Percentiles rank a stretch among this genome's conserved stretches.
These are phyloP conservation scores for Celastrina argiolus DNA, from an alignment of 2,888 invertebrate species.

Conservation along the genomic window DNA sequence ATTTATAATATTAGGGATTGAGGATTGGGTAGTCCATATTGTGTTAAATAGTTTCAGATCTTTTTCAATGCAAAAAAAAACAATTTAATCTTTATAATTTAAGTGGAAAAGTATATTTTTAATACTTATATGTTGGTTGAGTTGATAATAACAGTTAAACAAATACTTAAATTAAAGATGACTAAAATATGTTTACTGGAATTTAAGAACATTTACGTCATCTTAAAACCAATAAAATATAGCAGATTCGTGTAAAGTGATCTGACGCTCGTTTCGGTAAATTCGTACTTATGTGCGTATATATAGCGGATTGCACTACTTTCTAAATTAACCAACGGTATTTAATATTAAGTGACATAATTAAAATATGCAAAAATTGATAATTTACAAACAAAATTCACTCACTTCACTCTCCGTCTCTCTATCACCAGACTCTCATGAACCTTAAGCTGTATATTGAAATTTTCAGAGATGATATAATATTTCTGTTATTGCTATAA, in stretches of 20 bases:
- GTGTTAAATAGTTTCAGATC: too few relatives aligned
- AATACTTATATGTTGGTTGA: background rate
- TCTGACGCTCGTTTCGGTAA: slow-evolving; percentile 5
- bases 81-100: too few relatives aligned
- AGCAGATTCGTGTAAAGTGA: slow-evolving; percentile 7
- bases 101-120: too few relatives aligned
- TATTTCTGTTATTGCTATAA: too few relatives aligned
- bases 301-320: slow-evolving; percentile 18
- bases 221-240: slow-evolving; percentile 5
- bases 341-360: slow-evolving; percentile 4
- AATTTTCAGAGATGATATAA: too few relatives aligned
- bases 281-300: slow-evolving; percentile 13
- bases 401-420: too few relatives aligned
- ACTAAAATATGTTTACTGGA: background rate
- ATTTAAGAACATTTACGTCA: background rate
- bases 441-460: too few relatives aligned
- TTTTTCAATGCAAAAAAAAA: too few relatives aligned
- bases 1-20: too few relatives aligned
- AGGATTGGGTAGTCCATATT: too few relatives aligned
- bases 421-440: too few relatives aligned
- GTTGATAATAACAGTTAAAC: background rate
- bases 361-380: background rate
- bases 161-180: background rate
- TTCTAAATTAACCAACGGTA: slow-evolving; percentile 21
- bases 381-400: background rate